Evolutionary conservation across 2,113 vertebrate genomes (phyloP), one percentile per base, ranked within the genome.

Genomic region (Meriones unguiculatus): DNA sequence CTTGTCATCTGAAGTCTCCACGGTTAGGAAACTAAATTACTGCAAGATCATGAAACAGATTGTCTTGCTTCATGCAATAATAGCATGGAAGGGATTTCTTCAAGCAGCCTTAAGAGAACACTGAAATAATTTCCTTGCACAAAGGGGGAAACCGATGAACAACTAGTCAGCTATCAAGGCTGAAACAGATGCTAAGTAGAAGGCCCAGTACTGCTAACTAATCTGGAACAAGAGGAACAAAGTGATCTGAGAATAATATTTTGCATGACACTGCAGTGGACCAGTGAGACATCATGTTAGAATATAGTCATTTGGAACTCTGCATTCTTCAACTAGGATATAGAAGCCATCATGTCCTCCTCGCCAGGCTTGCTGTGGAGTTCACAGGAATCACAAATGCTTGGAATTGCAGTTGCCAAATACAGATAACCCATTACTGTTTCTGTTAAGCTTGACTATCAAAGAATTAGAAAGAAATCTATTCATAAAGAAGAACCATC

Each of bases 181-280:
- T 78, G 13, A 64, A 50, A 84, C 2, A 52, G 28, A 32, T 90
- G 28, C 2, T 30, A 32, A 38, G 7, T 14, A 41, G 32, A 90
- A 65, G 72, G 0, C 24, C 80, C 28, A 87, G 57, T 10, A 84
- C 30, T 41, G 22, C 35, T 15, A 13, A 65, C 11, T 13, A 57
- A 72, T 10, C 32, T 35, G 54, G 67, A 50, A 50, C 28, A 30
- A 57, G 1, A 89, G 17, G 80, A 85, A 22, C 14, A 59, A 65
- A 69, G 62, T 2, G 5, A 5, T 10, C 28, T n/a, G 4, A 52
- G 20, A 12, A 17, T 15, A 30, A n/a, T 13, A 46, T 67, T 65
- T 87, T 80, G 17, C 50, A 32, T 20, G 50, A 50, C 1, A 25
- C 0, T 2, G 3, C 4, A 7, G 5, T 7, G 64, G 14, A 50